phyloP scores from a whole-genome alignment of 2,113 vertebrate species.

The cat (Felis catus) region F.catus_Fca126_mat1.0 CM031423.1:75057001-75057500 shows the following conservation, averaged over 20 bases:
- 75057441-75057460: background rate
- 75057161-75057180: background rate
- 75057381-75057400: background rate
- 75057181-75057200: background rate
- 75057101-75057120: background rate
- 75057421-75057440: background rate
- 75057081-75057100: background rate
- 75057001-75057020: no score
- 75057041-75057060: no score
- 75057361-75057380: slow-evolving; percentile 2
- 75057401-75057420: background rate
- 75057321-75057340: background rate
- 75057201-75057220: background rate
- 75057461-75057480: background rate
- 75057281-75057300: background rate
- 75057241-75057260: accelerated
- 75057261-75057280: background rate
- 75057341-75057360: background rate
- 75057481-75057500: background rate
- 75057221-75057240: background rate
- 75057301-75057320: background rate
- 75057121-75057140: background rate
- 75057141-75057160: background rate
- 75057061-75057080: background rate
- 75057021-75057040: background rate